phyloP scores from a whole-genome alignment of 2,113 vertebrate species.

The Stigmatopora nigra region DNA sequence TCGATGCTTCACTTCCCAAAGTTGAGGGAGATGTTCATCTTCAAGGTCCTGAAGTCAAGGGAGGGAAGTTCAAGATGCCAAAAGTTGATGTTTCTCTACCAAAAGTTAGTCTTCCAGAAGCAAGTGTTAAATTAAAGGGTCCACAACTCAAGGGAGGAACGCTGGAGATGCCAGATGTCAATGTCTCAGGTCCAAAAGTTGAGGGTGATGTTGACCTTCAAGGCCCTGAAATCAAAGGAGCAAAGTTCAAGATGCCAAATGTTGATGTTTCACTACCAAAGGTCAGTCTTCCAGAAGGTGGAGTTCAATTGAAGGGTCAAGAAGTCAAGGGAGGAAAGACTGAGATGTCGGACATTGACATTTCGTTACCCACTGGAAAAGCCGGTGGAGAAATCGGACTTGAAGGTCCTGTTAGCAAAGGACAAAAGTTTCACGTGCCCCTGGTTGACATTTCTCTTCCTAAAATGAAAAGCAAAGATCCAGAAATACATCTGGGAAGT shows the following conservation, averaged over 20 bases:
- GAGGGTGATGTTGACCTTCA: constrained; percentile 21
- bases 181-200: constrained; percentile 23
- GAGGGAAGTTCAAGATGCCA: constrained; percentile 46
- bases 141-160: constrained; percentile 18
- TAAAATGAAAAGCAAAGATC: constrained; percentile 36
- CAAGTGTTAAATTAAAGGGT: constrained; percentile 18
- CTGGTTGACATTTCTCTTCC: constrained; percentile 38
- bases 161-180: constrained; percentile 42
- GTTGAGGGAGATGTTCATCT: constrained; percentile 13
- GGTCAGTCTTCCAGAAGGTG: constrained; percentile 14
- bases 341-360: constrained; percentile 40
- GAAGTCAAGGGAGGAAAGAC: constrained; percentile 14
- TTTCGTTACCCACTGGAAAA: constrained; percentile 40
- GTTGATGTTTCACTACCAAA: constrained; percentile 44
- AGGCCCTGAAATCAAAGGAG: constrained; percentile 33
- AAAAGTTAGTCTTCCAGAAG: constrained; percentile 34
- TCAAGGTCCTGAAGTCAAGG: constrained; percentile 11
- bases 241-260: constrained; percentile 41
- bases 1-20: constrained; percentile 42
- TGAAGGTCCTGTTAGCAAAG: constrained; percentile 11
- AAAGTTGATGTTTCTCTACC: constrained; percentile 48
- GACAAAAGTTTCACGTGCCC: constrained; percentile 13
- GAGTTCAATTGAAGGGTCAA: constrained; percentile 4
- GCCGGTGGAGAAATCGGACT: constrained; percentile 26
- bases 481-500: constrained; percentile 29